phyloP scores from a whole-genome alignment of 2,113 vertebrate species.

The Ciconia maguari region DNA sequence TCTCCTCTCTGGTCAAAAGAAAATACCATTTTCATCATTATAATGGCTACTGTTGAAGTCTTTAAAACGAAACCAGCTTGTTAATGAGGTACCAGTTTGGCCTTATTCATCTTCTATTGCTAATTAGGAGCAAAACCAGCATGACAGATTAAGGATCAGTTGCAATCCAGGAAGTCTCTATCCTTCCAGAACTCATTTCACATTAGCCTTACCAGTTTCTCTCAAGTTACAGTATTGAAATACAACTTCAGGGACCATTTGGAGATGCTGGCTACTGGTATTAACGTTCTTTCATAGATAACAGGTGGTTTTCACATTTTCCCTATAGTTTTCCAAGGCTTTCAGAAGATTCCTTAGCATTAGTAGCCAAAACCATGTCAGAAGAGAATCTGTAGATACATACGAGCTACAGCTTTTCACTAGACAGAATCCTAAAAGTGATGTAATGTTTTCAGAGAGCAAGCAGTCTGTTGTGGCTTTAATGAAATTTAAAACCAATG shows the following conservation, averaged over 20 bases:
- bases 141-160: neutral
- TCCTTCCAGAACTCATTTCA: neutral
- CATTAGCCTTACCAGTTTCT: neutral
- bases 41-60: neutral
- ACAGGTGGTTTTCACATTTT: neutral
- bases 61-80: neutral
- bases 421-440: neutral
- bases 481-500: neutral
- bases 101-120: neutral
- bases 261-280: neutral
- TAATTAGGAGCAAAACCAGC: neutral
- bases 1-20: neutral
- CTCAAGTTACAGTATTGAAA: neutral
- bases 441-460: neutral
- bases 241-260: neutral
- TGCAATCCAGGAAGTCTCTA: neutral
- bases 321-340: neutral
- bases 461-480: neutral
- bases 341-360: neutral
- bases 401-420: neutral
- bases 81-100: neutral
- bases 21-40: neutral
- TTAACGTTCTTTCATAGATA: neutral
- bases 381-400: neutral
- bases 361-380: neutral